phyloP scores from a whole-genome alignment of 2,888 invertebrate species.

The Lypha dubia region DNA sequence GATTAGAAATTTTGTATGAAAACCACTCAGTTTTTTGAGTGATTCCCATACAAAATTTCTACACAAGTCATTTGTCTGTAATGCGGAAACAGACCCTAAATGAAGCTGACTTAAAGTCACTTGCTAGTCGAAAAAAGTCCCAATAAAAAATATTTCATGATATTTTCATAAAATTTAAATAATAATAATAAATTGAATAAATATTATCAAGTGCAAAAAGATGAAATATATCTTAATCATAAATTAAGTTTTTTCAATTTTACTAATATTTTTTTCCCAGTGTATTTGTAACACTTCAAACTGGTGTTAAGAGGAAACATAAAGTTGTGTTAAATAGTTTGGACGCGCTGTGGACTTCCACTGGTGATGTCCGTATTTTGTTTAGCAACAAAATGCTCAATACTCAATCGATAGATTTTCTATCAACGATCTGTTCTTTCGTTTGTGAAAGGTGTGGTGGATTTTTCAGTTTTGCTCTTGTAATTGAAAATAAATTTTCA shows the following conservation, averaged over 20 bases:
- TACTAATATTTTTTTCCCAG: neutral
- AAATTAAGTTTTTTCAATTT: neutral
- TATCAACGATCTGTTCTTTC: neutral
- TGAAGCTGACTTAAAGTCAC: too few species aligned
- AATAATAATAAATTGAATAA: too few species aligned
- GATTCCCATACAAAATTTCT: too few species aligned
- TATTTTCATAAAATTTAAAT: too few species aligned
- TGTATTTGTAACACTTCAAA: slow-evolving; percentile 14
- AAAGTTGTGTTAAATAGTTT: slow-evolving; percentile 56
- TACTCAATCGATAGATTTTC: slow-evolving; percentile 17
- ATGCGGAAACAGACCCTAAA: too few species aligned
- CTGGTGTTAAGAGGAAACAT: slow-evolving; percentile 62
- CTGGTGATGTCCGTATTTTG: slow-evolving; percentile 6
- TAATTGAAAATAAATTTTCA: slow-evolving; percentile 65
- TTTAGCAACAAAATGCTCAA: slow-evolving; percentile 1
- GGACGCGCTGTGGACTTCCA: slow-evolving; percentile 39
- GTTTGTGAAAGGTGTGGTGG: slow-evolving; percentile 56
- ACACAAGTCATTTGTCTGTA: too few species aligned
- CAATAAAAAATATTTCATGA: too few species aligned
- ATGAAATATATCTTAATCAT: too few species aligned
- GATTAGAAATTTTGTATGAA: too few species aligned
- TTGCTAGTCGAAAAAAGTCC: too few species aligned
- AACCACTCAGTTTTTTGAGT: too few species aligned
- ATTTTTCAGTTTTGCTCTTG: slow-evolving; percentile 12
- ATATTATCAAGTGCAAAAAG: too few species aligned